Conservation (phyloP, 2,113 vertebrate genomes). For the Sylvia atricapilla region DNA sequence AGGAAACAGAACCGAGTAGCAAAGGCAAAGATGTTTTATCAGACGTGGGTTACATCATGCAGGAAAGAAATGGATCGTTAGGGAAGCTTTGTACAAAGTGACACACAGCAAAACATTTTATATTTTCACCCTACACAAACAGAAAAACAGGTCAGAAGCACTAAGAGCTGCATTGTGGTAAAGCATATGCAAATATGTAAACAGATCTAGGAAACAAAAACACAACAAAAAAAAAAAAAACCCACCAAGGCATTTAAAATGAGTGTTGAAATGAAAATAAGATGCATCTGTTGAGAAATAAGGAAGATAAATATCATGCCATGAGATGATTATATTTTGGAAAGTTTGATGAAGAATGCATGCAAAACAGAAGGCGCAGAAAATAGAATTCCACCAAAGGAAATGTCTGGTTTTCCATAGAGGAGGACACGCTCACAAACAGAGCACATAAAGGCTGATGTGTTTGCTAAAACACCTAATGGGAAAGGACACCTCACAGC, state of each 20-base stretch:
- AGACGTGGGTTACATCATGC: neutral
- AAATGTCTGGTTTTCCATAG: neutral
- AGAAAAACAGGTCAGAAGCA: neutral
- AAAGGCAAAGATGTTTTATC: neutral
- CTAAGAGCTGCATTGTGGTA: neutral
- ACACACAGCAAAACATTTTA: neutral
- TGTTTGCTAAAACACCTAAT: neutral
- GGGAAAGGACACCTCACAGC: neutral
- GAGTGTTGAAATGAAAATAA: neutral
- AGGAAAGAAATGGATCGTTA: neutral
- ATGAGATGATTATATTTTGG: neutral
- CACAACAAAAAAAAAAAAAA: too few relatives aligned
- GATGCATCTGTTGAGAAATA: neutral
- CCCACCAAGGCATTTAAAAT: neutral
- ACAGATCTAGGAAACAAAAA: neutral
- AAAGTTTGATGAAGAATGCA: neutral
- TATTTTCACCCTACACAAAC: neutral
- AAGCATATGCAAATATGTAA: neutral
- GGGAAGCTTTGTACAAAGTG: neutral
- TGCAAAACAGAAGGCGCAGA: neutral
- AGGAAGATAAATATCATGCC: neutral
- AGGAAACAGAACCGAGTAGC: neutral
- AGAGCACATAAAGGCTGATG: neutral
- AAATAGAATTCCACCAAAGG: neutral
- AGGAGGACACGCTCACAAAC: neutral